Base-by-base conservation (phyloP, 1,140 invertebrate genomes). In the Cydia fagiglandana region DNA sequence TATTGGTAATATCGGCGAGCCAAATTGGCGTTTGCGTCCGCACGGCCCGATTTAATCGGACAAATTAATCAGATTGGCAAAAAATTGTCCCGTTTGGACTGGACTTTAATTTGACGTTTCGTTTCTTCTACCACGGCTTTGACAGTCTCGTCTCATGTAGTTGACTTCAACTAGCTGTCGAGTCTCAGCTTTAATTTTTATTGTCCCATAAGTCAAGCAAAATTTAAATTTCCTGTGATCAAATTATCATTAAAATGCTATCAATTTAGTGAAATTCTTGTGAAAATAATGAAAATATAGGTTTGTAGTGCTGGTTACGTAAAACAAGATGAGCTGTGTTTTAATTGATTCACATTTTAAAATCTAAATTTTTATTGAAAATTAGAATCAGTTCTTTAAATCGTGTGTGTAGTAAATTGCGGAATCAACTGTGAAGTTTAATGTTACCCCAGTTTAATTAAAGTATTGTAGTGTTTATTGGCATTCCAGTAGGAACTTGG, bases 221-320 rank as follows among this genome's bases (percentile, higher is more conserved):
- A 13, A 24, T 61, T 61, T 24, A 61, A 61, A 61, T 61, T 61
- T 61, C 20, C 56, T 61, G 56, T 61, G 20, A 61, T 61, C 56
- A 61, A 61, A 61, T 61, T 7, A 10, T 24, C 6, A 61, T 53
- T 24, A 61, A 61, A 10, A 61, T 61, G 56, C 20, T n/a, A 7
- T 61, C 4, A 24, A 61, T 20, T 61, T 61, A 61, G 20, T 24
- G 20, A 61, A 56, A 61, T 61, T 24, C 7, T 24, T 61, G 56
- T 61, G n/a, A 24, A 61, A 24, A 61, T 20, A 61, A 20, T 61
- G n/a, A 24, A 61, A 24, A 61, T 20, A 61, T 24, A 61, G 56
- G 56, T 61, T 24, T 3, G 56, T 24, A 61, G 56, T 17, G 7
- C 20, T 24, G 20, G 20, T 61, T 61, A 61, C 20, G 56, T 24